Percentiles rank a stretch among this genome's conserved stretches.
phyloP scores from a whole-genome alignment of 2,888 invertebrate species.

The Melipona beecheii region DNA sequence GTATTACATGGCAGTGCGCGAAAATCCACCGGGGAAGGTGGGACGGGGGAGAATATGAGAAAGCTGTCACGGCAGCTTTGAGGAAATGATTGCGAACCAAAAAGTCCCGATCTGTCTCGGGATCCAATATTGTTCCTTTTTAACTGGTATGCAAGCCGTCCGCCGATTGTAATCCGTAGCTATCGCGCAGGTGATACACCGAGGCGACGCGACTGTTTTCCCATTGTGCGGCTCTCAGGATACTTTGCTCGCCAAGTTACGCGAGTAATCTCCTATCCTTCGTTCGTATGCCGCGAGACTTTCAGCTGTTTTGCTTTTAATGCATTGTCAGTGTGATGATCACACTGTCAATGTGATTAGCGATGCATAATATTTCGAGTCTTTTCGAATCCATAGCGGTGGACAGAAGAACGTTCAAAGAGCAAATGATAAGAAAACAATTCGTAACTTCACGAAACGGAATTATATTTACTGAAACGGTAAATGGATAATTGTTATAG shows the following conservation, averaged over 20 bases:
- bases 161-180: not conserved
- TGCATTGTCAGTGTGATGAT: not conserved
- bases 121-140: constrained; percentile 49
- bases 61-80: constrained; percentile 51
- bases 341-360: too few relatives aligned
- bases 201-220: too few relatives aligned
- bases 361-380: too few relatives aligned
- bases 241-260: not conserved
- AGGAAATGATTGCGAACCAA: constrained; percentile 56
- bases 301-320: not conserved
- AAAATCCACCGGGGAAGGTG: constrained; percentile 10
- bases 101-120: constrained; percentile 22
- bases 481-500: too few relatives aligned
- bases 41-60: constrained; percentile 43
- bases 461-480: too few relatives aligned
- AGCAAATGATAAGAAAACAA: too few relatives aligned
- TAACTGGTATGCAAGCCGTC: constrained; percentile 3
- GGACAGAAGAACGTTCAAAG: too few relatives aligned
- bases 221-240: too few relatives aligned
- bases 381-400: too few relatives aligned
- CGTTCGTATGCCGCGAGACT: not conserved
- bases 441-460: too few relatives aligned
- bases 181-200: not conserved
- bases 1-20: constrained; percentile 38
- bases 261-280: not conserved